These are phyloP conservation scores for Cheilosia grossa DNA, from an alignment of 2,888 invertebrate species.

Conservation along the genomic window DNA sequence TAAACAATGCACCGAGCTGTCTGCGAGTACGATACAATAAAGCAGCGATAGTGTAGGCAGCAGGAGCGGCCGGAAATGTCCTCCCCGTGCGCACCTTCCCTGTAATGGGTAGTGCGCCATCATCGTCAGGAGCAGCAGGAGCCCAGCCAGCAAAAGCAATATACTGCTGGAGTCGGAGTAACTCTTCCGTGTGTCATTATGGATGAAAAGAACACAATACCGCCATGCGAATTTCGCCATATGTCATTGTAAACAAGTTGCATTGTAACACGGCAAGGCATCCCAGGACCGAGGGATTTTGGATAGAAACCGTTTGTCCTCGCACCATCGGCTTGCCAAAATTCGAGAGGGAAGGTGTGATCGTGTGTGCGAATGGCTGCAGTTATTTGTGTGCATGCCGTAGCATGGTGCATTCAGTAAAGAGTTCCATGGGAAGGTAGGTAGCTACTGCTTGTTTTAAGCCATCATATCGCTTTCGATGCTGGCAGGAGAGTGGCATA, in stretches of 20 bases:
- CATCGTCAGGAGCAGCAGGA: conserved; percentile 37
- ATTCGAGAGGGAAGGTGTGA: conserved; percentile 8
- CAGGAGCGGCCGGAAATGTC: neutral
- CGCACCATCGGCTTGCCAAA: conserved; percentile 43
- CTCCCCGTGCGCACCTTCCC: neutral
- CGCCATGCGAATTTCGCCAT: conserved; percentile 74
- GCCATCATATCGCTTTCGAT: conserved; percentile 67
- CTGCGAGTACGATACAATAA: neutral
- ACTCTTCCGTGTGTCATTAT: conserved; percentile 71
- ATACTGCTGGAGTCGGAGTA: conserved; percentile 54
- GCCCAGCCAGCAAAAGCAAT: conserved; percentile 31
- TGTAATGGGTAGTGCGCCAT: conserved; percentile 44
- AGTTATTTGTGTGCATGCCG: conserved; percentile 19
- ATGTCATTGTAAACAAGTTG: conserved; percentile 74
- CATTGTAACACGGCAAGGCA: conserved; percentile 59
- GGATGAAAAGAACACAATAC: conserved; percentile 69
- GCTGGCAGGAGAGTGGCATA: conserved; percentile 54
- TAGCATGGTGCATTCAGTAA: conserved; percentile 33
- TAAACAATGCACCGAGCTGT: conserved; percentile 67
- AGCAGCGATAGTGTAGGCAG: conserved; percentile 1
- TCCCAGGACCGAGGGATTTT: conserved; percentile 26
- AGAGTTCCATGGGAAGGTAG: neutral
- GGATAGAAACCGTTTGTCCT: conserved; percentile 61
- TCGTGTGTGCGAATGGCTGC: conserved; percentile 9
- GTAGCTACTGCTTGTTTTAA: conserved; percentile 48